Evolutionary conservation across 1,140 invertebrate species (phyloP).

Genomic region (Mactra quadrangularis): DNA sequence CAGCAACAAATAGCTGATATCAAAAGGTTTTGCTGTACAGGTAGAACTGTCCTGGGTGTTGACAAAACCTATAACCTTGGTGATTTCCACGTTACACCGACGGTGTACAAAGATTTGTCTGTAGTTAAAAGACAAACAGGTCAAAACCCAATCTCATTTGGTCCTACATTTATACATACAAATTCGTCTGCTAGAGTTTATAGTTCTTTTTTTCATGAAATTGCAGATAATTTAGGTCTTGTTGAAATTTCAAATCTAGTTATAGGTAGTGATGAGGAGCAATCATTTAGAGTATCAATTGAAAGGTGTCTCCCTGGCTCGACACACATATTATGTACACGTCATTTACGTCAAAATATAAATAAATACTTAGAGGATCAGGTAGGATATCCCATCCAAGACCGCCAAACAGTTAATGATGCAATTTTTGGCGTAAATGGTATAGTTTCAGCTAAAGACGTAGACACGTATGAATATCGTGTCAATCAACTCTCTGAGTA

Average conservation of each 20-base stretch:
- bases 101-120: slow-evolving; percentile 18
- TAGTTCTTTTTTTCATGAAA: slow-evolving; percentile 14
- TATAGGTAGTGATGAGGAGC: slow-evolving; percentile 19
- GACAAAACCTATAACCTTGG: slow-evolving; percentile 39
- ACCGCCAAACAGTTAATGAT: neutral
- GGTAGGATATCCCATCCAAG: neutral
- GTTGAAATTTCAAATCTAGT: neutral
- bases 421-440: neutral
- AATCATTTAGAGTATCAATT: neutral
- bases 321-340: slow-evolving; percentile 16
- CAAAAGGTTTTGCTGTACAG: slow-evolving; percentile 18
- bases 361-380: slow-evolving; percentile 10
- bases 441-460: neutral
- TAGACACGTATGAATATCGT: neutral
- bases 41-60: neutral
- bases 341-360: slow-evolving; percentile 2
- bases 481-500: neutral
- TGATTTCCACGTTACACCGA: slow-evolving; percentile 16
- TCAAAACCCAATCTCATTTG: slow-evolving; percentile 16
- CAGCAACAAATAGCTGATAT: slow-evolving; percentile 7
- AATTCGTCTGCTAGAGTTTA: neutral
- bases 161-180: slow-evolving; percentile 20
- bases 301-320: slow-evolving; percentile 10
- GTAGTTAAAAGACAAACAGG: neutral
- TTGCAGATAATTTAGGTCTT: no score